These are phyloP conservation scores for Macrobrachium rosenbergii DNA, from an alignment of 1,140 invertebrate genomes.

Conservation along the genomic window DNA sequence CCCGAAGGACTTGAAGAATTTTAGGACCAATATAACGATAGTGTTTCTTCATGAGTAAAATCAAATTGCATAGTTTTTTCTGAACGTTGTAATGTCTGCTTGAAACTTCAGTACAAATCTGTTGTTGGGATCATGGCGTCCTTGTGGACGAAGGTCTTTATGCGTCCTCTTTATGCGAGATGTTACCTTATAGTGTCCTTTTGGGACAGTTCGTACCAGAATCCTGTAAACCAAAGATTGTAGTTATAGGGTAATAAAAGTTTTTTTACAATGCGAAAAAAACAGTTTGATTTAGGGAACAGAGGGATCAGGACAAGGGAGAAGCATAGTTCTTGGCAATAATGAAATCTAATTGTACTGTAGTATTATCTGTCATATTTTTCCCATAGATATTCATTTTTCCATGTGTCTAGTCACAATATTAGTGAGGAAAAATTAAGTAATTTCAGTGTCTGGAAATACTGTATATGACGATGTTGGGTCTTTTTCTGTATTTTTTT, in stretches of 20 bases:
- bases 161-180: no score
- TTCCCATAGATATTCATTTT: neutral
- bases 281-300: neutral
- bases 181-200: constrained; percentile 15
- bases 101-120: no score
- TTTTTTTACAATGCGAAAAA: no score
- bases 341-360: constrained; percentile 5
- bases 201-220: neutral
- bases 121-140: no score
- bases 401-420: constrained; percentile 2
- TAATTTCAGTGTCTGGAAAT: constrained; percentile 12
- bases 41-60: no score
- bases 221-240: constrained; percentile 23
- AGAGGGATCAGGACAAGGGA: neutral
- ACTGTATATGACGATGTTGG: neutral
- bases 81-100: no score
- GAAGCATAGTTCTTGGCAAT: constrained; percentile 2
- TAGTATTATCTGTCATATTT: constrained; percentile 11
- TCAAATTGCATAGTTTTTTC: no score
- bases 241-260: neutral
- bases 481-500: neutral
- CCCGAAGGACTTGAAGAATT: no score
- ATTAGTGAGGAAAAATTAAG: neutral
- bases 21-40: no score
- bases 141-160: no score